Evolutionary conservation across 2,113 vertebrate genomes (phyloP).

Genomic region (Pholis gunnellus): DNA sequence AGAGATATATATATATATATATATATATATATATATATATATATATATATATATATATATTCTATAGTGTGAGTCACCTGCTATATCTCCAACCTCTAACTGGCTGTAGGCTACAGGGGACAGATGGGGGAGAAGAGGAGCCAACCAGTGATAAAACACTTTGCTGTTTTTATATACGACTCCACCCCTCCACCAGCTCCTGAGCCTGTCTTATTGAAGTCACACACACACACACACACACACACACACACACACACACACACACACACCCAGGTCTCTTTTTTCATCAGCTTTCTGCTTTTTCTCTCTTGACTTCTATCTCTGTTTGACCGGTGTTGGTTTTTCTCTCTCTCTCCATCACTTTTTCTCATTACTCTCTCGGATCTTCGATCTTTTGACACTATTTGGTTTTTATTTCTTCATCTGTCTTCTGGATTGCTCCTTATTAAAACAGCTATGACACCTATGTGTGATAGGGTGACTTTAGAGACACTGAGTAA

Average conservation of each 20-base stretch:
- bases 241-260: slow-evolving; percentile 15
- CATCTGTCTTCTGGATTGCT: not conserved
- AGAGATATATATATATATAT: no score
- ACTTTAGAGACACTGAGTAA: not conserved
- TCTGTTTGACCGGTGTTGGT: not conserved
- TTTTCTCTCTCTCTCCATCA: not conserved
- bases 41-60: no score
- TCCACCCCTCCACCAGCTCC: not conserved
- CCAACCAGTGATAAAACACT: slow-evolving; percentile 14
- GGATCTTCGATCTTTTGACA: not conserved
- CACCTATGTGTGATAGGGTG: not conserved
- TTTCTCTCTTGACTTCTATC: not conserved
- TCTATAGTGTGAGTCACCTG: not conserved
- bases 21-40: no score
- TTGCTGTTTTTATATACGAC: not conserved
- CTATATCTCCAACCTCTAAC: not conserved
- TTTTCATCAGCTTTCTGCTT: slow-evolving; percentile 28
- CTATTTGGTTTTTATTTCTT: not conserved
- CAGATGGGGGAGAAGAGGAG: slow-evolving; percentile 27
- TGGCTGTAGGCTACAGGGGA: slow-evolving; percentile 4
- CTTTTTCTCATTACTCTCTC: slow-evolving; percentile 9
- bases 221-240: not conserved
- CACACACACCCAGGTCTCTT: slow-evolving; percentile 4
- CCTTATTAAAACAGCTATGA: not conserved
- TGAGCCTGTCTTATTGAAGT: slow-evolving; percentile 3